Evolutionary conservation across 2,797 vertebrate genomes (phyloP), one percentile per base, ranked within the genome.

Genomic region (Alosa sapidissima): DNA sequence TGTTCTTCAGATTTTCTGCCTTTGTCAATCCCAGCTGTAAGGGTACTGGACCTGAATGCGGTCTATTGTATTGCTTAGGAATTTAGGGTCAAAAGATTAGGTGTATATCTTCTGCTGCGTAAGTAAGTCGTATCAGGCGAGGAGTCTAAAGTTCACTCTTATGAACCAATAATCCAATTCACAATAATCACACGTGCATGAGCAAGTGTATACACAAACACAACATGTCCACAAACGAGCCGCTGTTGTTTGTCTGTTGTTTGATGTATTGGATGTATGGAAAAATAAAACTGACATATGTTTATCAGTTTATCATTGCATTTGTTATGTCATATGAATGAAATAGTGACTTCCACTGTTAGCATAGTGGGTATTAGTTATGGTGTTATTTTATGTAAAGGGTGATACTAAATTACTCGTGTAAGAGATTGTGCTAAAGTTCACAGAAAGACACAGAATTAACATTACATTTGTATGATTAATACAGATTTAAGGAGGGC

Each of bases 71-170:
- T 47, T 47, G 36, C 36, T 21, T 16, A 45, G 41, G 72, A 45
- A 78, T 78, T 45, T 47, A 1, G 41, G 72, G 72, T 78, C 16
- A 21, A 78, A 78, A 47, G 72, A 78, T 78, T 78, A 78, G 72
- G 36, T 45, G 36, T 78, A 47, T 47, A 78, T 78, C 21, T 78
- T 78, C 41, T 47, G 41, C 72, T 47, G 72, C 41, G 19, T 45
- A 45, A 21, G 36, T 75, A 75, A 45, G 72, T 19, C 19, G 41
- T 7, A 78, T 78, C 72, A 78, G 72, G 72, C 45, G 72, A 45
- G 72, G 36, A 78, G 72, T 47, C 72, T 78, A 21, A 78, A 78
- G 72, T 7, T 78, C 19, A 78, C 19, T 47, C 41, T 36, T 78
- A 19, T 78, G 41, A 6, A 47, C 2, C 72, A 14, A 5, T 78